phyloP scores from a whole-genome alignment of 2,113 vertebrate genomes.

The Setophaga petechia region DNA sequence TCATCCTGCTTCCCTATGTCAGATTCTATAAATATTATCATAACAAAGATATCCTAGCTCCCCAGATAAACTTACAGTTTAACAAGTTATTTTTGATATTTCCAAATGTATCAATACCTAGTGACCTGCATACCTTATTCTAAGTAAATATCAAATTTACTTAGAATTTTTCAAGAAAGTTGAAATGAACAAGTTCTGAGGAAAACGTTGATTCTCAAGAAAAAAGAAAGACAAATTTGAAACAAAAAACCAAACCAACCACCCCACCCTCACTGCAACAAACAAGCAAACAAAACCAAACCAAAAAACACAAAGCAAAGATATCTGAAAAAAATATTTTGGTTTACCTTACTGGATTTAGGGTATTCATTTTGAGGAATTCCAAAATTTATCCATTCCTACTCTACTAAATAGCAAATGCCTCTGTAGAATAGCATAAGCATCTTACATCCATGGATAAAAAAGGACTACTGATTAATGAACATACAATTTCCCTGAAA shows the following conservation, averaged over 20 bases:
- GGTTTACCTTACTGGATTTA: neutral
- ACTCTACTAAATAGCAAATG: neutral
- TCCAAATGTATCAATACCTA: neutral
- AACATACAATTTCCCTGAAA: neutral
- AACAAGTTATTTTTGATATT: neutral
- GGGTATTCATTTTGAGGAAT: neutral
- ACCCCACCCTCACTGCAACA: neutral
- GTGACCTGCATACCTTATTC: neutral
- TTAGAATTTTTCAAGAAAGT: neutral
- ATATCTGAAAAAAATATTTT: neutral
- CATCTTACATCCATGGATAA: neutral
- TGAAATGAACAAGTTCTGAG: neutral
- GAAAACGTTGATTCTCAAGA: rapidly evolving
- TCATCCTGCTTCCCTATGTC: neutral
- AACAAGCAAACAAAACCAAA: neutral
- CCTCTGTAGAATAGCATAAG: neutral
- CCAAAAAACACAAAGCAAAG: neutral
- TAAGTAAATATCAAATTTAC: neutral
- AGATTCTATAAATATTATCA: neutral
- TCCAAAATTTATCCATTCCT: neutral
- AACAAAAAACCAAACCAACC: neutral
- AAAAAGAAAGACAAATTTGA: neutral
- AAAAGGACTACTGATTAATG: neutral
- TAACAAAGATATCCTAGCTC: neutral
- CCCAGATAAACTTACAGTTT: neutral